Evolutionary conservation across 2,888 invertebrate genomes (phyloP).

Genomic region (Harpalus rubripes): DNA sequence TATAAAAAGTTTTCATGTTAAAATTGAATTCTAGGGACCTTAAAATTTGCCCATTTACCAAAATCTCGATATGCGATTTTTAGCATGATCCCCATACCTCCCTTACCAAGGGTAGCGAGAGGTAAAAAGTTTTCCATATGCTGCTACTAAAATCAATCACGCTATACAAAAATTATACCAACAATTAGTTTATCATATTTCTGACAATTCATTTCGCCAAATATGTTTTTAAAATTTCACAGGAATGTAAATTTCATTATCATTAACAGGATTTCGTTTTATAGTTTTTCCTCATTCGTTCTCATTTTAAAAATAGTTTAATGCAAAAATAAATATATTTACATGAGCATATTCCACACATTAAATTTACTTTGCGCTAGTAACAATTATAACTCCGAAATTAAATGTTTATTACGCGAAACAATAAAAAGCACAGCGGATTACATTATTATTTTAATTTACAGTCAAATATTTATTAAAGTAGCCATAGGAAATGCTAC

Average conservation of each 20-base stretch:
- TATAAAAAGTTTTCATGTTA: too few species aligned
- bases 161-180: too few species aligned
- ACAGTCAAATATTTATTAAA: constrained; percentile 28
- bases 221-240: background rate
- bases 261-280: background rate
- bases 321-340: constrained; percentile 3
- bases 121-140: too few species aligned
- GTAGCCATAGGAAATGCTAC: constrained; percentile 13
- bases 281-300: background rate
- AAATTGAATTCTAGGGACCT: too few species aligned
- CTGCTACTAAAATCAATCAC: too few species aligned
- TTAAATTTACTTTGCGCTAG: background rate
- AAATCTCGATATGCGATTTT: too few species aligned
- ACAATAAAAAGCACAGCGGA: constrained; percentile 9
- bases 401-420: constrained; percentile 6
- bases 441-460: constrained; percentile 33
- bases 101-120: too few species aligned
- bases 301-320: constrained; percentile 20
- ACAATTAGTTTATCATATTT: too few species aligned
- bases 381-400: constrained; percentile 8
- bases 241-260: background rate
- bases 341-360: background rate
- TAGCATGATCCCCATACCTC: too few species aligned
- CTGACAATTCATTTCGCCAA: too few species aligned
- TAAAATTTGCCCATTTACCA: too few species aligned